Conservation (phyloP, 1,140 invertebrate species). For the Drosophila ironensis region DNA sequence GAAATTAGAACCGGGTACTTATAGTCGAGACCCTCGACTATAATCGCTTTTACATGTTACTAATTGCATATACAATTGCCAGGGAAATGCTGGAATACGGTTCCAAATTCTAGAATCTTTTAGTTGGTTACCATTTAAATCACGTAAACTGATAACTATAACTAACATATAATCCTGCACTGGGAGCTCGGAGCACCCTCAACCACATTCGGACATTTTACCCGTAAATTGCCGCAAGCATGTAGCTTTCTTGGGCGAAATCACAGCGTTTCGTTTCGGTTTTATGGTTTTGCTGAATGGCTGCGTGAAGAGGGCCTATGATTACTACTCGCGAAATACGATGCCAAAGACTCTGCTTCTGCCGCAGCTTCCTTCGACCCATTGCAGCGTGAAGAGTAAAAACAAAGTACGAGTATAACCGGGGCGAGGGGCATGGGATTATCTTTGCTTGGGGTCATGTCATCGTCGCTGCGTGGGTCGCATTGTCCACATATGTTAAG, state of each 20-base stretch:
- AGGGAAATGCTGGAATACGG: conserved; percentile 37
- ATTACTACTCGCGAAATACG: conserved; percentile 54
- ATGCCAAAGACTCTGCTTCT: conserved; percentile 50
- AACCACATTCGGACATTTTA: conserved; percentile 76
- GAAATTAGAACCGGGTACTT: no score
- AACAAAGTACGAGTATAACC: conserved; percentile 30
- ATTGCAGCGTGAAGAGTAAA: neutral
- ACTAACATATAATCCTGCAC: no score
- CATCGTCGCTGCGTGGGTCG: conserved; percentile 2
- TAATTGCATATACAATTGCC: conserved; percentile 75
- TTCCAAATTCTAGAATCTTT: conserved; percentile 7
- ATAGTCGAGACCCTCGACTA: conserved; percentile 4
- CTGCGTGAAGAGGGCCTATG: conserved; percentile 3
- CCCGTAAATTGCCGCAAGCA: conserved; percentile 74
- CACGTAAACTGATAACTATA: no score
- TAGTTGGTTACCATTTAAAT: neutral
- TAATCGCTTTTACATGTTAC: no score
- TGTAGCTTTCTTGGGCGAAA: conserved; percentile 54
- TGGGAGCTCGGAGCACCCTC: no score
- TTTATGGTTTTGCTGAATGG: conserved; percentile 75
- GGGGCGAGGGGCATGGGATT: conserved; percentile 32
- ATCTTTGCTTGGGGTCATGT: conserved; percentile 70
- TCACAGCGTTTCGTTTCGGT: conserved; percentile 67
- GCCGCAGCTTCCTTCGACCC: conserved; percentile 8
- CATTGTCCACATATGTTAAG: conserved; percentile 14